Conservation (phyloP, 2,797 vertebrate species). For the Enteromius afrohamiltoni region DNA sequence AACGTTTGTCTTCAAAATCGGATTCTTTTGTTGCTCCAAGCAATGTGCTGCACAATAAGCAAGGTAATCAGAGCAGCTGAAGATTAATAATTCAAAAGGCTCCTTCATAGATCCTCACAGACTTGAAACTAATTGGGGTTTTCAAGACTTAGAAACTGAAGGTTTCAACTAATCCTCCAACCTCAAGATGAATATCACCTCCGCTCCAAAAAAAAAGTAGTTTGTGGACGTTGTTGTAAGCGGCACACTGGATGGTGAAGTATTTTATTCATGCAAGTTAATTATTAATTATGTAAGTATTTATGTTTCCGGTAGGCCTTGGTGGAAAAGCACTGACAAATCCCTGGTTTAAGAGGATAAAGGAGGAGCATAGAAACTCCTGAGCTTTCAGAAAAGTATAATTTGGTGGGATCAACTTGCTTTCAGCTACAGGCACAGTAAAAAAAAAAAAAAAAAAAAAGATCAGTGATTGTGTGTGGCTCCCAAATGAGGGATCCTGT, state of each 20-base stretch:
- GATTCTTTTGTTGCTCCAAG: conserved; percentile 19
- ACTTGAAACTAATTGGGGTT: conserved; percentile 59
- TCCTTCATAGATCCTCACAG: conserved; percentile 50
- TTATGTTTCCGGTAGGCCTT: conserved; percentile 1
- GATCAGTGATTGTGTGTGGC: neutral
- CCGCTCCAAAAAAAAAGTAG: neutral
- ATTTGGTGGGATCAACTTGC: conserved; percentile 24
- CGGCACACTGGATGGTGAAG: neutral
- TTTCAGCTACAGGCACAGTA: neutral
- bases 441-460: conserved; percentile 10
- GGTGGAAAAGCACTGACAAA: neutral
- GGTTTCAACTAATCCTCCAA: conserved; percentile 28
- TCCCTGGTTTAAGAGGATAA: conserved; percentile 7
- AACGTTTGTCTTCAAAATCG: conserved; percentile 9
- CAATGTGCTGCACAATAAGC: conserved; percentile 38
- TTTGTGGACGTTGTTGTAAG: neutral
- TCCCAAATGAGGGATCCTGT: conserved; percentile 7
- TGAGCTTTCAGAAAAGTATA: neutral
- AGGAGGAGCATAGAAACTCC: neutral
- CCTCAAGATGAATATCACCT: neutral
- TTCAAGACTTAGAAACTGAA: conserved; percentile 46
- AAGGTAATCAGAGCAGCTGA: conserved; percentile 47
- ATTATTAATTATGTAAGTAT: too few relatives aligned
- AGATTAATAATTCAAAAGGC: conserved; percentile 61
- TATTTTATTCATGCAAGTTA: too few relatives aligned